Percentiles rank a stretch among this genome's conserved stretches.
These are phyloP conservation scores for Todiramphus chloris DNA, from an alignment of 2,113 vertebrate species.

Conservation along the genomic window DNA sequence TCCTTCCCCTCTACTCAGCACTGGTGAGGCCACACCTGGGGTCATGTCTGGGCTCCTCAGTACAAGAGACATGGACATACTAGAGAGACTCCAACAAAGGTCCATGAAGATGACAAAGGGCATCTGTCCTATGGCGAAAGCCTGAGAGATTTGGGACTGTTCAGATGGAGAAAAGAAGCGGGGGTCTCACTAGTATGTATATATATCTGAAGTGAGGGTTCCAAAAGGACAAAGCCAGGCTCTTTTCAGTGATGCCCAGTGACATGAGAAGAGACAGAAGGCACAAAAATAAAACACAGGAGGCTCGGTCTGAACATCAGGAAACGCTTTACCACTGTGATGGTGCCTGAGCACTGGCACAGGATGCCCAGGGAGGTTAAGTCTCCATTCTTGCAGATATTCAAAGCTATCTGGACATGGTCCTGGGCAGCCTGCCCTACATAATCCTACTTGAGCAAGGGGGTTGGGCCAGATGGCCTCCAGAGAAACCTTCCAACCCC, in stretches of 20 bases:
- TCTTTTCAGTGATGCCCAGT: not conserved
- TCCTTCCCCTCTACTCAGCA: not conserved
- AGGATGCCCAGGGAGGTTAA: not conserved
- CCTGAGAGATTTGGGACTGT: not conserved
- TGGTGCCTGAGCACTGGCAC: not conserved
- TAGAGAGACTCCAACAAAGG: not conserved
- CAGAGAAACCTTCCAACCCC: not conserved
- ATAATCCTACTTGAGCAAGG: not conserved
- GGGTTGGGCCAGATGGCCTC: not conserved
- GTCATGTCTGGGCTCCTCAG: not conserved
- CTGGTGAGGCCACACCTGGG: not conserved
- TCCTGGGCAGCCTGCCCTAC: not conserved
- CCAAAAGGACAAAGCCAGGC: not conserved
- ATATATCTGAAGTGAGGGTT: not conserved
- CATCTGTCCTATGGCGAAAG: not conserved
- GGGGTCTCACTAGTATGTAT: not conserved
- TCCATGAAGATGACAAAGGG: not conserved
- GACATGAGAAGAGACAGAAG: not conserved
- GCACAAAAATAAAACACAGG: not conserved
- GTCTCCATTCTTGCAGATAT: not conserved
- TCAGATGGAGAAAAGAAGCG: not conserved
- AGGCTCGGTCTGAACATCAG: not conserved
- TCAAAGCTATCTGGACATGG: not conserved
- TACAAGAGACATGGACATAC: not conserved
- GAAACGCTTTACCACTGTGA: not conserved